Conservation (phyloP, 2,797 vertebrate species). For the Novumbra hubbsi region DNA sequence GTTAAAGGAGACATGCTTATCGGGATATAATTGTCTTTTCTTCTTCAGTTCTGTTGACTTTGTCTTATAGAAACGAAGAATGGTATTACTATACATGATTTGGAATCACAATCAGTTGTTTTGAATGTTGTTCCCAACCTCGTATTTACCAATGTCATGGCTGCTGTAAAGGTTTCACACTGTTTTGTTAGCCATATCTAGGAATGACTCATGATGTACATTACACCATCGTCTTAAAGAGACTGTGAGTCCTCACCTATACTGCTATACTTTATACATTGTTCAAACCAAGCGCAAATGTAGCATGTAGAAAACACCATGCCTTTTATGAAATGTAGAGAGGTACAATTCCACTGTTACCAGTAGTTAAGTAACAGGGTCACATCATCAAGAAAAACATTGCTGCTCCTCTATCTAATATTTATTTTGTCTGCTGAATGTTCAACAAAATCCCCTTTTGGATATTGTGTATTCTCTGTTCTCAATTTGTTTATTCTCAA, state of each 20-base stretch:
- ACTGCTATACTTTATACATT: background rate
- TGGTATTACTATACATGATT: constrained; percentile 19
- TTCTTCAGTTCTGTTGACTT: constrained; percentile 1
- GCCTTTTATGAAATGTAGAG: background rate
- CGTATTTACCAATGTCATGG: background rate
- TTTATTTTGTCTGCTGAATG: background rate
- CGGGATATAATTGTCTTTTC: background rate
- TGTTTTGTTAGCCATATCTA: background rate
- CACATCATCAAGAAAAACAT: background rate
- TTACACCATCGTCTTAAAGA: background rate
- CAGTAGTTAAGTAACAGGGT: background rate
- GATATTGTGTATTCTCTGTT: background rate
- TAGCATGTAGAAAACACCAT: constrained; percentile 32
- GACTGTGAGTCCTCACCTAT: background rate
- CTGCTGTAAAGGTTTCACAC: background rate
- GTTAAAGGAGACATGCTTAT: background rate
- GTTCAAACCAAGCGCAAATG: constrained; percentile 27
- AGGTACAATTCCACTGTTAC: background rate
- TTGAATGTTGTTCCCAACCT: background rate
- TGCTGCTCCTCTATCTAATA: background rate
- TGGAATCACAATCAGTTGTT: constrained; percentile 49
- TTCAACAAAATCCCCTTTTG: background rate
- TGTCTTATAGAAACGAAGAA: constrained; percentile 7
- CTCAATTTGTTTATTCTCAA: too few relatives aligned
- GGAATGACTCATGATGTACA: constrained; percentile 16